phyloP scores from a whole-genome alignment of 2,888 invertebrate genomes.

The Xestia xanthographa region DNA sequence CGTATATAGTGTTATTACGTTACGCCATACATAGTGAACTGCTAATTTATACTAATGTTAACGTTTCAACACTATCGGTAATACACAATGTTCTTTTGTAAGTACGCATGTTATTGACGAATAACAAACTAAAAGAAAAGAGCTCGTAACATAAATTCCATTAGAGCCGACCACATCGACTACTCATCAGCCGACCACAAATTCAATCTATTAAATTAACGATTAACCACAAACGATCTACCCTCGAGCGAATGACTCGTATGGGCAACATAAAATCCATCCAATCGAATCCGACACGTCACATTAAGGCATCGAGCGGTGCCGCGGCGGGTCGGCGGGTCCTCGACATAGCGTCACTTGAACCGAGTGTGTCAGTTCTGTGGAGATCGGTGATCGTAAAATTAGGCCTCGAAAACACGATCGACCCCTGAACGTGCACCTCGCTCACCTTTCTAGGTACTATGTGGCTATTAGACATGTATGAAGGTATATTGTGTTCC shows the following conservation, averaged over 20 bases:
- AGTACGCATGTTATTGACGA: conserved; percentile 11
- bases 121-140: conserved; percentile 22
- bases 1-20: conserved; percentile 19
- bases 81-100: conserved; percentile 29
- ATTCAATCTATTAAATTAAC: conserved; percentile 84
- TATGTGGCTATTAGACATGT: conserved; percentile 35
- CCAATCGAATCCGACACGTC: conserved; percentile 87
- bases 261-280: conserved; percentile 85
- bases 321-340: conserved; percentile 68
- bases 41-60: conserved; percentile 47
- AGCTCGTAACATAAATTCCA: conserved; percentile 39
- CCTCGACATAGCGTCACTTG: conserved; percentile 84
- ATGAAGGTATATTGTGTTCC: not conserved
- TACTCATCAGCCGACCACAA: conserved; percentile 75
- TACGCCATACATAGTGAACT: conserved; percentile 24
- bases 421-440: conserved; percentile 57
- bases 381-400: conserved; percentile 86
- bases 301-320: conserved; percentile 80
- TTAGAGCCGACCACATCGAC: conserved; percentile 53
- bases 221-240: conserved; percentile 80
- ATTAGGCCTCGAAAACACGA: conserved; percentile 80
- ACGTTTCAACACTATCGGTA: conserved; percentile 28
- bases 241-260: conserved; percentile 78
- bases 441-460: conserved; percentile 44
- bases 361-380: conserved; percentile 83